phyloP scores from a whole-genome alignment of 2,797 vertebrate genomes.

The Taeniopygia guttata region DNA sequence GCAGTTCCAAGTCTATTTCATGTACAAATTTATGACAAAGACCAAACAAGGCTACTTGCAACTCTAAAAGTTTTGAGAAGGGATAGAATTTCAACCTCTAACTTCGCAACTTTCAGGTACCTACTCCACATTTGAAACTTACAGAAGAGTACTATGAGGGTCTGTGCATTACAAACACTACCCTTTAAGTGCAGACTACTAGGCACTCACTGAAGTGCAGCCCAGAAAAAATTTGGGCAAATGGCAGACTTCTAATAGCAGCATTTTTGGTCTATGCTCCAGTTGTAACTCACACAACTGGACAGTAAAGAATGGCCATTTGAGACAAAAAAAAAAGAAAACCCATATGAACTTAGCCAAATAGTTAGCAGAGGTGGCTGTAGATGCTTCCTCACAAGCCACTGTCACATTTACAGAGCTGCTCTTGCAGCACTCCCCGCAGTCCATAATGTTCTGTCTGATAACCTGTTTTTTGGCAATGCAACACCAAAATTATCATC shows the following conservation, averaged over 20 bases:
- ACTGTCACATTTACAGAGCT: background rate
- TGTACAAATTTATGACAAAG: background rate
- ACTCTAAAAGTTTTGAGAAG: background rate
- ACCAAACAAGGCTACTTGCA: background rate
- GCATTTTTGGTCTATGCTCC: background rate
- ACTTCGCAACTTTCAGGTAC: background rate
- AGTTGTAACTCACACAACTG: background rate
- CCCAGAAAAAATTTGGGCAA: background rate
- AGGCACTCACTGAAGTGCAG: background rate
- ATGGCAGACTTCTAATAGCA: background rate
- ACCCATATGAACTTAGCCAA: background rate
- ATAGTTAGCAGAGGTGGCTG: background rate
- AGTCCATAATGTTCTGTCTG: background rate
- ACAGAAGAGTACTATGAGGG: background rate
- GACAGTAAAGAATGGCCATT: background rate
- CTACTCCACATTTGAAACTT: background rate
- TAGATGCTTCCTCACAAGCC: background rate
- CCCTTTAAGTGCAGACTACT: background rate
- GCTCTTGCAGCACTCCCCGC: background rate
- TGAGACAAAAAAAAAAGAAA: background rate
- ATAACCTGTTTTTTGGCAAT: background rate
- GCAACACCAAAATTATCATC: background rate
- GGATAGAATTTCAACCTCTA: background rate
- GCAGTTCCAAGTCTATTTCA: accelerated
- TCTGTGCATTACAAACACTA: background rate